A percentile compares a stretch with the other conserved stretches of the same genome.
Conservation (phyloP, 2,888 invertebrate species). For the Leistus spinibarbis region DNA sequence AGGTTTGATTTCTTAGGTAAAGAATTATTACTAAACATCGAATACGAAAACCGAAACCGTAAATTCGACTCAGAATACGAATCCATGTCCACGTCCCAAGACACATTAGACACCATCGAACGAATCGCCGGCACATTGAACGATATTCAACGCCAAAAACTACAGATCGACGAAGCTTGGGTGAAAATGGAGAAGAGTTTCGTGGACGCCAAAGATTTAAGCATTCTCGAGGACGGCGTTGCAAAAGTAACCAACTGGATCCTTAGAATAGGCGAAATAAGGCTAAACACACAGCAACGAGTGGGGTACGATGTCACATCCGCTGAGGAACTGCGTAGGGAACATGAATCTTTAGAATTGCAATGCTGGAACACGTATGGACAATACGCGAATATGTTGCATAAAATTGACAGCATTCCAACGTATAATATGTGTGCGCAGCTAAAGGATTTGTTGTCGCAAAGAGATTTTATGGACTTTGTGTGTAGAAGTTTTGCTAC, state of each 20-base stretch:
- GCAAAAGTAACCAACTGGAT: conserved; percentile 80
- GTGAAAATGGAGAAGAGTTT: conserved; percentile 64
- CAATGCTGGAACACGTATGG: conserved; percentile 81
- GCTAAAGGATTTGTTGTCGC: conserved; percentile 70
- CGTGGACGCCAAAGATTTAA: conserved; percentile 66
- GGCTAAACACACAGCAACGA: conserved; percentile 71
- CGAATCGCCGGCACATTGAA: conserved; percentile 64
- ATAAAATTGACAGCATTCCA: conserved; percentile 69
- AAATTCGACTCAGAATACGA: conserved; percentile 55
- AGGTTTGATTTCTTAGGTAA: conserved; percentile 50
- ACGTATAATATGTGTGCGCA: conserved; percentile 55
- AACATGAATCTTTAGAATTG: conserved; percentile 76
- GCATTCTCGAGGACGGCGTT: conserved; percentile 67
- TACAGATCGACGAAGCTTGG: conserved; percentile 66
- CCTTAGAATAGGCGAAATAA: conserved; percentile 74
- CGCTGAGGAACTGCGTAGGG: conserved; percentile 74
- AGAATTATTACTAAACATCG: conserved; percentile 56
- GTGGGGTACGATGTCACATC: conserved; percentile 74
- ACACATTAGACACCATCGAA: conserved; percentile 65
- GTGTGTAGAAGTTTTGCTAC: conserved; percentile 79
- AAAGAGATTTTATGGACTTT: conserved; percentile 82
- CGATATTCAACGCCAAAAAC: conserved; percentile 65
- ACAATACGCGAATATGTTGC: conserved; percentile 76
- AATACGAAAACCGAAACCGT: conserved; percentile 55
- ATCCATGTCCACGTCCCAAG: conserved; percentile 62